Evolutionary conservation across 2,113 vertebrate species (phyloP), one percentile per base, ranked within the genome.

Genomic region (Sebastes fasciatus): DNA sequence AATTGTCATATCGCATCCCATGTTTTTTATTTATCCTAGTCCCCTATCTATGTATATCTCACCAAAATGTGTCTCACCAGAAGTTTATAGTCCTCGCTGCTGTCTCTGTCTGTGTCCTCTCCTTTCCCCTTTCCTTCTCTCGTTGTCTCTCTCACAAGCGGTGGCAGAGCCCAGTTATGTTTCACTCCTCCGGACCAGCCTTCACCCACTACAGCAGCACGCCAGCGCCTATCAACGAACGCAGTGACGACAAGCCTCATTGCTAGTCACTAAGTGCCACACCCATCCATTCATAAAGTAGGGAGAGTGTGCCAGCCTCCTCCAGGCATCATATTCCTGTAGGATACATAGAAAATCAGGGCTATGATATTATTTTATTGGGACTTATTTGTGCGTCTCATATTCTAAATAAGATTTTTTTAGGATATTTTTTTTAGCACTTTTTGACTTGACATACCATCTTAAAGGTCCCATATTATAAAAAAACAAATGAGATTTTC

Each of bases 251-350:
- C 88, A 86, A 34, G 70, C 21, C 81, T 82, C 84, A 74, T 51
- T 52, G 90, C 68, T 13, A 71, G 86, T 84, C 90, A 81, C 76
- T 79, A 49, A 78, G 74, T 43, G 93, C 93, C 95, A 95, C 95
- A 93, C 95, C 95, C 95, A 91, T 92, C 90, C 94, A 96, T 96
- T 96, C 95, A 96, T 95, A 94, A 96, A 95, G 89, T 88, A 54
- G 79, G 34, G 34, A 79, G 77, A 69, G 60, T 11, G 84, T 74
- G 81, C 80, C 86, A 73, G 73, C 79, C 72, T 68, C 79, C 72
- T 68, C 62, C 48, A 11, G 64, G n/a, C 51, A 34, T 60, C 1
- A 21, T 72, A 66, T 11, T 14, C 40, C 57, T 12, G 4, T 13
- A 61, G 61, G 46, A 8, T 34, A 55, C 52, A 19, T 8, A 16